A percentile compares a stretch with the other conserved stretches of the same genome.
These are phyloP conservation scores for Triplophysa siluroides DNA, from an alignment of 2,113 vertebrate species.

Conservation along the genomic window DNA sequence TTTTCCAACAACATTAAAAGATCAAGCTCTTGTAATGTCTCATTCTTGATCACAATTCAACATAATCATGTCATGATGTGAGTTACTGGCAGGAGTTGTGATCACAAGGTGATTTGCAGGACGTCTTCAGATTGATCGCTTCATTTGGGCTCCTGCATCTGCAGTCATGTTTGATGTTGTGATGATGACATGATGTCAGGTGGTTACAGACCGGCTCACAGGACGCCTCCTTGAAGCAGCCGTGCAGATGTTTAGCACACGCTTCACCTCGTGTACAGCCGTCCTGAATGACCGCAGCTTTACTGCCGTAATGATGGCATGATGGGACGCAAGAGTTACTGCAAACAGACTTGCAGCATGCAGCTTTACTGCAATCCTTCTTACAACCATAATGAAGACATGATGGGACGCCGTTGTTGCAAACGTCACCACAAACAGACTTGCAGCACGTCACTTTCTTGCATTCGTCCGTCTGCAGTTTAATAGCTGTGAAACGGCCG, in stretches of 20 bases:
- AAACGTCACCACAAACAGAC: background rate
- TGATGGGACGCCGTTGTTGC: background rate
- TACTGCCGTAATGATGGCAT: no score
- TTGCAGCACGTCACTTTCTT: background rate
- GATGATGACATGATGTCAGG: background rate
- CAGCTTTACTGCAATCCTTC: background rate
- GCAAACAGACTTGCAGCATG: background rate
- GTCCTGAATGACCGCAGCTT: background rate
- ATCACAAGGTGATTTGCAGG: background rate
- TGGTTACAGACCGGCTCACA: background rate
- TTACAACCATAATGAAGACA: background rate
- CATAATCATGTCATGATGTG: background rate
- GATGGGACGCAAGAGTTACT: background rate
- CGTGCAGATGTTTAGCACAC: background rate
- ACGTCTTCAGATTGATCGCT: background rate
- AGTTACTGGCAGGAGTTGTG: background rate
- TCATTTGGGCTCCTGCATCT: background rate
- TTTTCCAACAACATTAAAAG: background rate
- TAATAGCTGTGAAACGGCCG: background rate
- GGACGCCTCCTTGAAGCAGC: no score
- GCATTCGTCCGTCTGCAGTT: background rate
- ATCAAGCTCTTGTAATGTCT: background rate
- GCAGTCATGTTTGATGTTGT: background rate
- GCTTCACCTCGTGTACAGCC: background rate
- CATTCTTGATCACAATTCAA: background rate